Evolutionary conservation across 2,888 invertebrate species (phyloP), one percentile per base, ranked within the genome.

Genomic region (Folsomia candida): DNA sequence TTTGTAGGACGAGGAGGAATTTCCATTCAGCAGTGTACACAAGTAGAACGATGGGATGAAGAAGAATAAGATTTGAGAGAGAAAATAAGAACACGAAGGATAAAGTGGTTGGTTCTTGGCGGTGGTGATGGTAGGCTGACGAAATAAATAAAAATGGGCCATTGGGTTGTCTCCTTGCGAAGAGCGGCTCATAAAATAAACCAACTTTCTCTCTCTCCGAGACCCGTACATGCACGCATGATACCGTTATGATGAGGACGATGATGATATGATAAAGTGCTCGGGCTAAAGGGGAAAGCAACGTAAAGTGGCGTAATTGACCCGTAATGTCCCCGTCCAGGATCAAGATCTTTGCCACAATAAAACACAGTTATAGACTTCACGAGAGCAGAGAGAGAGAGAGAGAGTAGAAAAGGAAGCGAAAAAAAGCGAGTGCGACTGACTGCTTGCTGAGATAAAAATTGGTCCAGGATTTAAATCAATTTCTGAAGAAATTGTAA

Each of bases 121-220:
- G 4, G 37, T 37, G 4, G 37, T 4, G 37, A 37, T 37, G 37
- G 37, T 37, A 37, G 37, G 14, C 20, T 54, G 54, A 54, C 22
- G 54, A 54, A 54, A 54, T 54, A 54, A 54, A 54, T 54, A 54
- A 54, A 54, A 54, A 54, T 22, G 54, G 54, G 54, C 22, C 54
- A 54, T 54, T 54, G 54, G 54, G 54, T 54, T 54, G 54, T 54
- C 54, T 54, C n/a, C 22, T 54, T 6, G 11, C 11, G 20, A 20
- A 54, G 37, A 37, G 37, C 6, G 14, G 37, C 37, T 37, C 37
- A 37, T 54, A 54, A 54, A 54, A 22, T 54, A 22, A 54, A 54
- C 18, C n/a, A 20, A 37, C 37, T 37, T n/a, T 9, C 37, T 37
- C 37, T n/a, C n/a, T n/a, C n/a, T n/a, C 37, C 37, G 14, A 37